Evolutionary conservation across 2,113 vertebrate genomes (phyloP), one percentile per base, ranked within the genome.

Genomic region (Pelvicachromis taeniatus): DNA sequence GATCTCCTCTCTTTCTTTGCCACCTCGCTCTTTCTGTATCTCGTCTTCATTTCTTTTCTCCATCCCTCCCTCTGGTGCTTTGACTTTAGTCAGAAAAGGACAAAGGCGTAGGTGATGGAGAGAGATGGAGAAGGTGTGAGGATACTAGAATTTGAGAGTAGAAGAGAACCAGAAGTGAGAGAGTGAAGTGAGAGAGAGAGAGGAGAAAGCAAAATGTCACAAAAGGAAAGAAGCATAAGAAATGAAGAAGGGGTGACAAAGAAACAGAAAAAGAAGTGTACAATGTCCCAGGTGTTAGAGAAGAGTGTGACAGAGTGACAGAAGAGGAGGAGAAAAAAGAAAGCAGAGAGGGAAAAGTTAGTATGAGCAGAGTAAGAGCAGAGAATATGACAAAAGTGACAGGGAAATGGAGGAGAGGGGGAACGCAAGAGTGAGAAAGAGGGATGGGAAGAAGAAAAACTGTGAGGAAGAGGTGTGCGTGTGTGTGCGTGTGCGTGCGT

Each of bases 201-300:
- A 80, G 50, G 63, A 80, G 52, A 85, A 42, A 54, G 78, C 48
- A 83, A 54, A 54, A 75, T 87, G 82, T 91, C 82, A 90, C 65
- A 31, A 78, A 87, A 85, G 85, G 61, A 87, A 89, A 61, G 70
- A 70, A 81, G 48, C 65, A 78, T 26, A 63, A 88, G 63, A 83
- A 77, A 78, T 54, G 81, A 86, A 84, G 85, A 89, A 81, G 4
- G 29, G 77, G 40, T 88, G 90, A 91, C 77, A 90, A 83, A 90
- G 88, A 90, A 90, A 87, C 75, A 65, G 63, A 85, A 80, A 87
- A 82, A 81, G 80, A 90, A 92, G 88, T 61, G 86, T 90, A 86
- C 68, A 85, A 52, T 77, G 53, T 86, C 59, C 53, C 2, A 16
- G 31, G 80, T 89, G 82, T 3, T n/a, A 81, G 77, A 83, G 84